Evolutionary conservation across 2,888 invertebrate genomes (phyloP).

Genomic region (Leptopilina drosophilae): DNA sequence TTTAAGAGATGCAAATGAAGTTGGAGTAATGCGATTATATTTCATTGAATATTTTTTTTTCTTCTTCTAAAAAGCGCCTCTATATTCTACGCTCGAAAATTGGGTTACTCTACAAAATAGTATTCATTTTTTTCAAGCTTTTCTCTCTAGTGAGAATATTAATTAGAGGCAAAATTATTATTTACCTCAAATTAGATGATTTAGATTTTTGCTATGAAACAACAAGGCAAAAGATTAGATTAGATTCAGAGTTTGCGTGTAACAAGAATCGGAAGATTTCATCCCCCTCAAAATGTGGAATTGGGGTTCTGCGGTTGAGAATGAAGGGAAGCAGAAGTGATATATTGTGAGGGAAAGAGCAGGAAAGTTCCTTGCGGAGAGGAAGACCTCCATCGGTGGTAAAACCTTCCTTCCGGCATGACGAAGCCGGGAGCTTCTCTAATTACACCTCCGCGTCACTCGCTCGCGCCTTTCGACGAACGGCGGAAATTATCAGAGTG

Average conservation of each 20-base stretch:
- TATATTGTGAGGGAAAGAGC: conserved; percentile 46
- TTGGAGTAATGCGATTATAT: too few relatives aligned
- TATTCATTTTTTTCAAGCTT: too few relatives aligned
- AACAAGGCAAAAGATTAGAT: too few relatives aligned
- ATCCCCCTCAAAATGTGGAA: conserved; percentile 13
- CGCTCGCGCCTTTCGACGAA: conserved; percentile 50
- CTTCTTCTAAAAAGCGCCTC: too few relatives aligned
- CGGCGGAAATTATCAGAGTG: conserved; percentile 57
- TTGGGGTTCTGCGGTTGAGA: conserved; percentile 22
- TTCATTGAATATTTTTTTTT: too few relatives aligned
- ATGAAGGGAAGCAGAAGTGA: conserved; percentile 33
- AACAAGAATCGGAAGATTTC: conserved; percentile 12
- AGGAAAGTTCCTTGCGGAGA: conserved; percentile 54
- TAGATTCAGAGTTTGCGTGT: neutral
- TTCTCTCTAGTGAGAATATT: too few relatives aligned
- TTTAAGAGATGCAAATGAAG: too few relatives aligned
- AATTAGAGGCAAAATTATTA: too few relatives aligned
- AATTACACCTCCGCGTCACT: conserved; percentile 59
- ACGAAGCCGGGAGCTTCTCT: conserved; percentile 54
- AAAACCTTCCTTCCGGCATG: conserved; percentile 59
- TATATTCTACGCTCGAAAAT: too few relatives aligned
- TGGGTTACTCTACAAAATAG: too few relatives aligned
- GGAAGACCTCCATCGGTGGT: conserved; percentile 53
- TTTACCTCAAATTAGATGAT: too few relatives aligned
- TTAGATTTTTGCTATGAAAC: too few relatives aligned